Percentiles rank a stretch among this genome's conserved stretches.
Conservation (phyloP, 2,797 vertebrate genomes). For the Clarias laeviceps region DNA sequence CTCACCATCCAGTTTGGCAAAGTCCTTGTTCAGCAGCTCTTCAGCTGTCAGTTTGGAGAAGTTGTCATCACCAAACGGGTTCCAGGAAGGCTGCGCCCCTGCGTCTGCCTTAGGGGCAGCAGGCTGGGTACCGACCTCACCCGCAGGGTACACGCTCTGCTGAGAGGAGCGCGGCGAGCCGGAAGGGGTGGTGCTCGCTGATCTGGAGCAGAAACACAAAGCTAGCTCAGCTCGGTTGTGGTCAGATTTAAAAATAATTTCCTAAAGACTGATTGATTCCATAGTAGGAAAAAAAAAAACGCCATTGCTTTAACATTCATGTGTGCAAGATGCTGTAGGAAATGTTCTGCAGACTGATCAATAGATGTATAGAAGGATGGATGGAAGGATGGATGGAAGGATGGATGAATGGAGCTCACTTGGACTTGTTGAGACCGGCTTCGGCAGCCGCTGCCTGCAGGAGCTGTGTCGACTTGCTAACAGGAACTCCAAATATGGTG, state of each 20-base stretch:
- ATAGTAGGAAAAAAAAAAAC: neutral
- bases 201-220: slow-evolving; percentile 72
- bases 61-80: slow-evolving; percentile 97
- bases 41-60: slow-evolving; percentile 98
- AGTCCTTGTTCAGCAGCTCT: slow-evolving; percentile 98
- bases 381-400: neutral
- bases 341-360: slow-evolving; percentile 55
- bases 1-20: slow-evolving; percentile 92
- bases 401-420: slow-evolving; percentile 73
- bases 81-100: slow-evolving; percentile 84
- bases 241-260: neutral
- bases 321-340: neutral
- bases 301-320: neutral
- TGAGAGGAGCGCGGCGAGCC: slow-evolving; percentile 96
- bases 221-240: neutral
- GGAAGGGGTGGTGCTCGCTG: slow-evolving; percentile 95
- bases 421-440: slow-evolving; percentile 97
- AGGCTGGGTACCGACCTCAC: slow-evolving; percentile 63
- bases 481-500: slow-evolving; percentile 92
- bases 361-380: slow-evolving; percentile 8
- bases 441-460: slow-evolving; percentile 95
- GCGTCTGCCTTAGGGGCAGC: slow-evolving; percentile 61
- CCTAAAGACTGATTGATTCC: slow-evolving; percentile 11
- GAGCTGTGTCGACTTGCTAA: slow-evolving; percentile 96
- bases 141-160: slow-evolving; percentile 90